phyloP scores from a whole-genome alignment of 2,888 invertebrate genomes.

The Mamestra brassicae region DNA sequence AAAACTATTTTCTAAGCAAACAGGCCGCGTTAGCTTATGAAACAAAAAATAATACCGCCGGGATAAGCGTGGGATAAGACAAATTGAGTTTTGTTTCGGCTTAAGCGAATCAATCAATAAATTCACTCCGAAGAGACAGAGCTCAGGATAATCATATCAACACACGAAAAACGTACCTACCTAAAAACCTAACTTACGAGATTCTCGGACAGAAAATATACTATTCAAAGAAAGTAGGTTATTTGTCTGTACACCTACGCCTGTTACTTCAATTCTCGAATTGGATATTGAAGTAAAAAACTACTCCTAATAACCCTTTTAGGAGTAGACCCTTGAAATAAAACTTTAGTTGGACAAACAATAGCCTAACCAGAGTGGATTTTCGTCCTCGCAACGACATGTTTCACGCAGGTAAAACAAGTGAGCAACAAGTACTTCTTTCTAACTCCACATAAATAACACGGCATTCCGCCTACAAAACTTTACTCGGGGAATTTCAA shows the following conservation, averaged over 20 bases:
- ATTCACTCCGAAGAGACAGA: conserved; percentile 62
- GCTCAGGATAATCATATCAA: conserved; percentile 49
- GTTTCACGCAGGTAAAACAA: conserved; percentile 28
- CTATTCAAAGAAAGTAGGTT: background rate
- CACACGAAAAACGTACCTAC: conserved; percentile 16
- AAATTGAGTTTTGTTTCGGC: conserved; percentile 71
- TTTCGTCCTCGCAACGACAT: conserved; percentile 8
- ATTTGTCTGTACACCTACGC: no score
- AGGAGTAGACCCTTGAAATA: background rate
- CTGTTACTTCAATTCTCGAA: background rate
- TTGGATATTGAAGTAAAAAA: conserved; percentile 7
- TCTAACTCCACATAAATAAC: conserved; percentile 35
- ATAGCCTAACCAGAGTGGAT: conserved; percentile 4
- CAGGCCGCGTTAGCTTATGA: conserved; percentile 24
- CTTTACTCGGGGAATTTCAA: conserved; percentile 34
- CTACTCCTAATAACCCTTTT: background rate
- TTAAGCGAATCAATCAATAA: conserved; percentile 70
- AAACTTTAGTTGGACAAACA: conserved; percentile 13
- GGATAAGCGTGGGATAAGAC: conserved; percentile 65
- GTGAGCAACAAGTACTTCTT: conserved; percentile 52
- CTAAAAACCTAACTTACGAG: background rate
- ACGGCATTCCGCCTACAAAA: conserved; percentile 19
- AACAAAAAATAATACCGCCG: conserved; percentile 57
- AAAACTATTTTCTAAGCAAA: conserved; percentile 39
- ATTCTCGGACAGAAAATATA: background rate